Evolutionary conservation across 2,113 vertebrate genomes (phyloP).

Genomic region (Alethe castanea): DNA sequence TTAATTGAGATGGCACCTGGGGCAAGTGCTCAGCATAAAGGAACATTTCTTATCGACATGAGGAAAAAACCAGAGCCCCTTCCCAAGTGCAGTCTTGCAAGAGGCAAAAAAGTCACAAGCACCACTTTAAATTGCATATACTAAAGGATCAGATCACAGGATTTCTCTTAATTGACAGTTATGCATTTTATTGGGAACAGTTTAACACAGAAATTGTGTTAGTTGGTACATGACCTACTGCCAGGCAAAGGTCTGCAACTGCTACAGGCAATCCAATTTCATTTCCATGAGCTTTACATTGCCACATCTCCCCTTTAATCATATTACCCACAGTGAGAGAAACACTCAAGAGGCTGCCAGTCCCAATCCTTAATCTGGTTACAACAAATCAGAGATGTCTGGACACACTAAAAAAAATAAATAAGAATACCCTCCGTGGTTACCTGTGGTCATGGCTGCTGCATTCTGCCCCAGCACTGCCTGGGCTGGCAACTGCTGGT

Average conservation of each 20-base stretch:
- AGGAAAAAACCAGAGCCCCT: not conserved
- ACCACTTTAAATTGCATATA: not conserved
- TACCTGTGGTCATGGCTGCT: not conserved
- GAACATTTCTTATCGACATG: not conserved
- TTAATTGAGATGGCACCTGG: not conserved
- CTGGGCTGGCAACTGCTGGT: not conserved
- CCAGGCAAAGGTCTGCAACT: constrained; percentile 59
- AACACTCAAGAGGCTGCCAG: constrained; percentile 16
- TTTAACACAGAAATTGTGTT: constrained; percentile 40
- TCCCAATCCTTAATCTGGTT: constrained; percentile 36
- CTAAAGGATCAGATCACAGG: not conserved
- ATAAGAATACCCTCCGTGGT: not conserved
- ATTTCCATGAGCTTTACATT: not conserved
- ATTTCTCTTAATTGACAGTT: constrained; percentile 56
- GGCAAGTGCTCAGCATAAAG: not conserved
- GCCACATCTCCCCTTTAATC: constrained; percentile 28
- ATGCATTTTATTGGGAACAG: constrained; percentile 49
- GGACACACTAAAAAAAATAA: not conserved
- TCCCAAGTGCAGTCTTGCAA: not conserved
- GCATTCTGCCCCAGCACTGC: not conserved
- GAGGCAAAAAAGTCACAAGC: not conserved
- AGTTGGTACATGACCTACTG: not conserved
- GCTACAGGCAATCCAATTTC: constrained; percentile 39
- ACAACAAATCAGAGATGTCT: constrained; percentile 34
- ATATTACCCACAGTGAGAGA: not conserved